Base-by-base conservation (phyloP, 2,797 vertebrate species). In the Carduelis carduelis region DNA sequence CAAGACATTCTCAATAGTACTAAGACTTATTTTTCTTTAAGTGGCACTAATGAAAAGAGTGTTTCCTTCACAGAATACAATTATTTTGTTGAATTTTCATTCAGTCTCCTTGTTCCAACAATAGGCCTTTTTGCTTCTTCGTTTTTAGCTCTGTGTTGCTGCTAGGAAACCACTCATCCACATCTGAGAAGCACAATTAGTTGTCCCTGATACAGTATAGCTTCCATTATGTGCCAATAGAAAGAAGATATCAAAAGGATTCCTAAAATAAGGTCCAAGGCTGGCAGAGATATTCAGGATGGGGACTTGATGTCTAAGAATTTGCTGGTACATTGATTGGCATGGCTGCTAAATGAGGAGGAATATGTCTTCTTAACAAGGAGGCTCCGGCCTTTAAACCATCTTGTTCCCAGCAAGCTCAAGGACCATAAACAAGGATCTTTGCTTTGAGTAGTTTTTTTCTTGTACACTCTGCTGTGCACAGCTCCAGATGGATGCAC, bases 121-220 rank as follows among this genome's bases (percentile, higher is more conserved):
- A 82, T 34, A 82, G 68, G 35, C 70, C 68, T 93, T 93, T 87
- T 61, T 84, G n/a, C 43, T 50, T 57, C 75, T 70, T 83, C 26
- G 2, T 77, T n/a, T 89, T 93, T 89, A 27, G 16, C 50, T 93
- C 43, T 24, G 12, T 92, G 87, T 60, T 68, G 91, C 95, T 96
- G 93, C 95, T 96, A 93, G 91, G 94, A 92, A 80, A 94, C 93
- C 82, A 46, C 87, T 93, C 84, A 74, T 61, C 66, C 56, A n/a
- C 75, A 44, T 82, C 82, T 49, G 78, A 94, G 79, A 37, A 56
- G 75, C 78, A 53, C 94, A 92, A 23, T 94, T 80, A 92, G 89
- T 68, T 41, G 34, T 85, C 82, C 79, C 87, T 66, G 52, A 46
- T 77, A 80, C 75, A 63, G 30, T 43, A 6, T 11, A 83, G 47